A percentile compares a stretch with the other conserved stretches of the same genome.
Conservation (phyloP, 1,140 invertebrate genomes). For the Caenorhabditis elegans region DNA sequence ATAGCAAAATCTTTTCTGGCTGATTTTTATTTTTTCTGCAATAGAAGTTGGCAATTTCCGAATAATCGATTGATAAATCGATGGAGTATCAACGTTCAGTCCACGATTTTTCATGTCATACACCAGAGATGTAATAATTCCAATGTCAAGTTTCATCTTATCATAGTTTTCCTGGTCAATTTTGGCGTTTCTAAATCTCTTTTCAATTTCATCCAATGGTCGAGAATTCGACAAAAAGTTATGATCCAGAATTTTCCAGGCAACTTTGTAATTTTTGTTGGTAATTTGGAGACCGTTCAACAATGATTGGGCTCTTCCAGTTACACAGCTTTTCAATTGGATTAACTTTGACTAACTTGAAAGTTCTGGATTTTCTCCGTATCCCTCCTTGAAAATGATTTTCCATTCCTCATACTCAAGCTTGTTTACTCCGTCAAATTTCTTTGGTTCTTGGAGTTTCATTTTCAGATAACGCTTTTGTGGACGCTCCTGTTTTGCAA, state of each 20-base stretch:
- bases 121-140: no score
- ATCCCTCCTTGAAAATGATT: background rate
- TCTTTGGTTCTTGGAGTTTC: no score
- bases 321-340: background rate
- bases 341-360: background rate
- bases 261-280: background rate
- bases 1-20: no score
- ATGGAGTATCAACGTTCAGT: background rate
- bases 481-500: no score
- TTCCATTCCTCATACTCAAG: background rate
- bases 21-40: background rate
- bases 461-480: no score
- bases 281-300: no score
- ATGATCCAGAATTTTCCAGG: background rate
- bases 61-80: background rate
- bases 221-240: no score
- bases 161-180: no score
- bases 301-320: no score
- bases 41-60: background rate
- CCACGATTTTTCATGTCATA: background rate
- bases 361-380: background rate
- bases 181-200: no score
- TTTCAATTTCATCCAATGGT: no score
- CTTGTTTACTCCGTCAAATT: background rate
- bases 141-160: no score